These are phyloP conservation scores for Eutrigla gurnardus DNA, from an alignment of 2,797 vertebrate genomes.

Conservation along the genomic window DNA sequence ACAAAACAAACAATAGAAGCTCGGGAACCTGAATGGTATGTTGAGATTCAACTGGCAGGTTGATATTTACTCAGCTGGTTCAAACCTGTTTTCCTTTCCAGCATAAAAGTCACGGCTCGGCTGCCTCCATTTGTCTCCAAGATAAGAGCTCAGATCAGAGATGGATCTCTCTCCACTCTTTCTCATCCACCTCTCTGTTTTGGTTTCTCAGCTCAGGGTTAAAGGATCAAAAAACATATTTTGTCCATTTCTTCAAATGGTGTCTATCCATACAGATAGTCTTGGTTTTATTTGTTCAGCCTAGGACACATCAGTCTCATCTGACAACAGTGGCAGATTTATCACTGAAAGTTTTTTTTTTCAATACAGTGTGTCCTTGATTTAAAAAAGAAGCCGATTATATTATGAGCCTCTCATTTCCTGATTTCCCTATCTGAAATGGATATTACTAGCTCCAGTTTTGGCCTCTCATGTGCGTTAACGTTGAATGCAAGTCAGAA, in stretches of 20 bases:
- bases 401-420: neutral
- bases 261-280: neutral
- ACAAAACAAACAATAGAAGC: neutral
- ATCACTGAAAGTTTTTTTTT: neutral
- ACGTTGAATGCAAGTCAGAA: neutral
- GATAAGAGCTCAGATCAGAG: constrained; percentile 9
- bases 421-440: neutral
- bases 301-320: neutral
- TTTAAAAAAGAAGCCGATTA: neutral
- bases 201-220: neutral
- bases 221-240: neutral
- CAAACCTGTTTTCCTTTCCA: neutral
- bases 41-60: constrained; percentile 11
- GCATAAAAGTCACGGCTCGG: neutral
- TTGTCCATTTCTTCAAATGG: neutral
- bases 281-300: neutral
- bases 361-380: neutral
- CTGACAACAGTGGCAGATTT: neutral
- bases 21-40: neutral
- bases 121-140: neutral
- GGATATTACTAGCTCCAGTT: neutral
- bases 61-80: constrained; percentile 11
- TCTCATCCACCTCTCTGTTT: neutral
- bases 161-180: neutral
- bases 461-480: neutral